Base-by-base conservation (phyloP, 2,888 invertebrate genomes). In the Rhogogaster chlorosoma region DNA sequence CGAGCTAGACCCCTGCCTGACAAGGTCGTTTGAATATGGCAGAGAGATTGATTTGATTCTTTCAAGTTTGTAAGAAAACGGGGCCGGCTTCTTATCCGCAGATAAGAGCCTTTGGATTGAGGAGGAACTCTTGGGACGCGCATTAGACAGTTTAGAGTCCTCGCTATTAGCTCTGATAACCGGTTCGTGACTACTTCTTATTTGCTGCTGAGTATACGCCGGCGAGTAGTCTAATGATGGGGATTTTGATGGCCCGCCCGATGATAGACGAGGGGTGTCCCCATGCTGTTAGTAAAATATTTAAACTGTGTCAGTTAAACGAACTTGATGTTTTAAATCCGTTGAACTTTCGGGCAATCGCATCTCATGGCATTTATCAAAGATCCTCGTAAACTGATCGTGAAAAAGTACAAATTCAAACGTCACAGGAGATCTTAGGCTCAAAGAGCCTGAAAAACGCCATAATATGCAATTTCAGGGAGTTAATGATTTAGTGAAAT, bases 251-350 rank as follows among this genome's bases (percentile, higher is more conserved):
- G 90, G 84, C 85, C 88, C 88, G 85, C 88, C 90, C 87, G 90
- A 86, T 87, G 89, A 88, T 86, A 91, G 90, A 87, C 89, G 90
- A 87, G 87, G 87, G 87, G 85, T 93, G 93, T 93, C 93, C 92
- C 94, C 95, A 95, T 95, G 95, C 96, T 96, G 95, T 95, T 95
- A 95, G 95, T 95, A 94, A 91, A 92, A 92, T 91, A 92, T 88
- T 90, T 88, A 87, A 89, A 85, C 85, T 77, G 83, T 70, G 77
- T 83, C 64, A 77, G 84, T 89, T 86, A 88, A 86, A 86, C 88
- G 75, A 83, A 84, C 83, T 18, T 45, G 18, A 42, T 29, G 3
- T 45, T 38, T 29, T 38, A 85, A 85, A 32, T 71, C 22, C 57
- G 49, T 42, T 29, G 77, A 67, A 84, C 29, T 71, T 26, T 12